phyloP scores from a whole-genome alignment of 2,888 invertebrate genomes.

The Drosophila phalerata region DNA sequence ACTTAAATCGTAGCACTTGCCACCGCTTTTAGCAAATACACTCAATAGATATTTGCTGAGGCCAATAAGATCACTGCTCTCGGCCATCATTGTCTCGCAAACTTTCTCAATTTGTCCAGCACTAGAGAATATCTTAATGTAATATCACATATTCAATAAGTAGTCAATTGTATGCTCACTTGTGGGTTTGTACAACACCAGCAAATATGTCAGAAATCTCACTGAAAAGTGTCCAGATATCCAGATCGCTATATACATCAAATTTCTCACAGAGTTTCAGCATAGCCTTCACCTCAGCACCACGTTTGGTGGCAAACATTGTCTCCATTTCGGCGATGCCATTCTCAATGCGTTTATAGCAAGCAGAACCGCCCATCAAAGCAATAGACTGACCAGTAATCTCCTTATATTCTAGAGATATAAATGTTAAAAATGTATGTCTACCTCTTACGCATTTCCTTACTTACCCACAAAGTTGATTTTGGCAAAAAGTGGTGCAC shows the following conservation, averaged over 20 bases:
- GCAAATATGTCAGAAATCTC: constrained; percentile 83
- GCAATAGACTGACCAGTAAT: constrained; percentile 82
- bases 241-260: constrained; percentile 78
- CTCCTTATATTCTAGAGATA: constrained; percentile 83
- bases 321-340: constrained; percentile 81
- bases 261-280: constrained; percentile 83
- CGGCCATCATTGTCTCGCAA: constrained; percentile 75
- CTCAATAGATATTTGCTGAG: constrained; percentile 67
- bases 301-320: constrained; percentile 74
- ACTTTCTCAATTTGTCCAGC: constrained; percentile 74
- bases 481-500: constrained; percentile 89
- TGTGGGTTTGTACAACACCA: constrained; percentile 81
- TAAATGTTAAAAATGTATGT: not conserved
- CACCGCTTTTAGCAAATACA: constrained; percentile 38
- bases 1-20: constrained; percentile 76
- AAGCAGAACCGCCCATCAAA: constrained; percentile 79
- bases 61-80: constrained; percentile 73
- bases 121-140: constrained; percentile 39
- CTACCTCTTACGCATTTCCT: not conserved
- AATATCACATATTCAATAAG: not conserved
- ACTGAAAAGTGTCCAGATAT: constrained; percentile 82
- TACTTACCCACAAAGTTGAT: constrained; percentile 87
- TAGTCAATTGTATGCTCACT: constrained; percentile 55
- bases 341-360: constrained; percentile 81
- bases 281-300: constrained; percentile 73